These are phyloP conservation scores for Elegia similella DNA, from an alignment of 2,888 invertebrate genomes.

Conservation along the genomic window DNA sequence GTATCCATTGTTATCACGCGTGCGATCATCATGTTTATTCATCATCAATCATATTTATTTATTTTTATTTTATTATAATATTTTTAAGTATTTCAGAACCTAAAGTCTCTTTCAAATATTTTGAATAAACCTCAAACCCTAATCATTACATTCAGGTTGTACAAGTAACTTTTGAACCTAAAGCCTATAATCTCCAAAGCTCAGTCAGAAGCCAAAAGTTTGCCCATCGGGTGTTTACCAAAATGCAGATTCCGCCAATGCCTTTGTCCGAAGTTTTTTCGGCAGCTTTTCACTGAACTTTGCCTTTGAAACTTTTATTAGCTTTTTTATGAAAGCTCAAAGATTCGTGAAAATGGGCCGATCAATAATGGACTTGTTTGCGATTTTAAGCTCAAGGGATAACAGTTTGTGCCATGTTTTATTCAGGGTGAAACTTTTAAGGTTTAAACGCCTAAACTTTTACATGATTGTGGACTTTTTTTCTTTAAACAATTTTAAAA, in stretches of 20 bases:
- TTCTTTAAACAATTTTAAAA: no score
- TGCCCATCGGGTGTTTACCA: slow-evolving; percentile 14
- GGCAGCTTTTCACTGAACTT: slow-evolving; percentile 18
- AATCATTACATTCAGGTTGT: no score
- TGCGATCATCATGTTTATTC: no score
- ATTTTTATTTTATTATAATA: no score
- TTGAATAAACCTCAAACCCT: no score
- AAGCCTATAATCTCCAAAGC: not conserved
- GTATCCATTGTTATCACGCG: no score
- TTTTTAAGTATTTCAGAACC: no score
- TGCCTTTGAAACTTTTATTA: slow-evolving; percentile 19
- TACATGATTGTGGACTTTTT: not conserved
- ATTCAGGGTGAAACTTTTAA: not conserved
- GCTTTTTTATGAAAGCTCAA: slow-evolving; percentile 15
- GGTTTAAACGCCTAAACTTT: not conserved
- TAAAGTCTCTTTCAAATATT: no score
- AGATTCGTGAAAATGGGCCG: slow-evolving; percentile 15
- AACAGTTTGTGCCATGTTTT: slow-evolving; percentile 7
- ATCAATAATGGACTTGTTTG: slow-evolving; percentile 15
- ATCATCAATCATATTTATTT: no score
- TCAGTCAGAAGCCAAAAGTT: not conserved
- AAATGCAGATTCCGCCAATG: slow-evolving; percentile 13
- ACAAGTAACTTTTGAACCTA: not conserved
- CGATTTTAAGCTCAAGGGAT: not conserved
- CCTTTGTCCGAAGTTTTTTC: slow-evolving; percentile 12